Conservation (phyloP, 1,140 invertebrate species). For the Sitobion miscanthi region DNA sequence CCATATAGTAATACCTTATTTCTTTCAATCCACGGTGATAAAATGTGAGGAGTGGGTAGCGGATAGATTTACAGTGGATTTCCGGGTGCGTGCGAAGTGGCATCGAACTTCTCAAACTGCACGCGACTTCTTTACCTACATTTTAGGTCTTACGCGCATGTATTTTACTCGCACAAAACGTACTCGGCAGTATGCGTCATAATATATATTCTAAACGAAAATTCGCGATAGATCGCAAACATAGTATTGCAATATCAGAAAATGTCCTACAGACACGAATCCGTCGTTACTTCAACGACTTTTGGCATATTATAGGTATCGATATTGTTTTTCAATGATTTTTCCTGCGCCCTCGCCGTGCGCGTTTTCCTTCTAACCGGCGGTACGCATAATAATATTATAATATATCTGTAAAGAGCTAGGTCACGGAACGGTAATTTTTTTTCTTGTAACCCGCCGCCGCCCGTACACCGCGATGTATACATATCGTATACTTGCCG, state of each 20-base stretch:
- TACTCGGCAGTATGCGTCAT: not conserved
- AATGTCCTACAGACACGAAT: not conserved
- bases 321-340: not conserved
- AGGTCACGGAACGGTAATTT: constrained; percentile 12
- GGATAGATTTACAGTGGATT: not conserved
- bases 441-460: not conserved
- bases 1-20: not conserved
- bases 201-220: not conserved
- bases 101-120: not conserved
- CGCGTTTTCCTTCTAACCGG: not conserved
- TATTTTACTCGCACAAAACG: not conserved
- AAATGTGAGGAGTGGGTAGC: not conserved
- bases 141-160: not conserved
- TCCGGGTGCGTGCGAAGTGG: not conserved
- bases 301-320: not conserved
- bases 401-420: not conserved
- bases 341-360: not conserved
- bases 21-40: not conserved
- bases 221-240: not conserved
- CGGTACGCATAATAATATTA: not conserved
- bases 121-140: not conserved
- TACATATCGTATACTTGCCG: too few species aligned
- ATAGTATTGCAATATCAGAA: not conserved
- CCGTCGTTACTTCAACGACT: not conserved
- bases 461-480: not conserved